Evolutionary conservation across 1,140 invertebrate genomes (phyloP), one percentile per base, ranked within the genome.

Genomic region (Drosophila gunungcola): DNA sequence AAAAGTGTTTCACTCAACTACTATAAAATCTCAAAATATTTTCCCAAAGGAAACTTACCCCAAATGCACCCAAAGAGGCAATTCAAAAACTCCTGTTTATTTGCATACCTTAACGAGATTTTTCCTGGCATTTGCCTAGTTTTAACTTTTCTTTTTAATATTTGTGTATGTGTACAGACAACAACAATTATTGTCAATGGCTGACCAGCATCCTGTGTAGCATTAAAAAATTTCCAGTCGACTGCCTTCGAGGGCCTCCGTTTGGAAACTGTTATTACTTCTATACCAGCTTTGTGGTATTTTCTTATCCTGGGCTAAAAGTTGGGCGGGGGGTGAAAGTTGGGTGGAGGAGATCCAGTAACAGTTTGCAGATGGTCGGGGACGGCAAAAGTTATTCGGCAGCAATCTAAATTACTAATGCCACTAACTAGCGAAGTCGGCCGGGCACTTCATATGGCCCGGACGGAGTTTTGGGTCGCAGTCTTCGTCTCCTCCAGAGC

Each of bases 111-210:
- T 67, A 53, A 49, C 29, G 62, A 67, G 60, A 65, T 75, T 75
- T 45, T 75, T 53, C 34, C 12, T 29, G 39, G 54, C 67, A 72
- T 36, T 74, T 57, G 39, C 25, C 39, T 55, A 64, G 39, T 51
- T 65, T 49, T 32, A 75, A 73, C 36, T 54, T 48, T 42, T 36
- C 32, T 64, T 6, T 57, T 57, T 11, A 32, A 46, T 39, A 25
- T 36, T 25, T 53, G 48, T 27, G 11, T 29, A 36, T 65, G 27
- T 53, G 38, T 21, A 11, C 34, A 39, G 45, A 56, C 49, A 78
- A 78, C 56, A 74, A 64, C 78, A 88, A 83, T 82, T 88, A 86
- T 86, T 78, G 79, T 76, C 70, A 64, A 82, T 82, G 64, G 79
- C 70, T 63, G 61, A 60, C 58, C 57, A 52, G 53, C 72, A 75